Conservation (phyloP, 64 coral and sea anemone genomes). For the Montipora cactus region DNA sequence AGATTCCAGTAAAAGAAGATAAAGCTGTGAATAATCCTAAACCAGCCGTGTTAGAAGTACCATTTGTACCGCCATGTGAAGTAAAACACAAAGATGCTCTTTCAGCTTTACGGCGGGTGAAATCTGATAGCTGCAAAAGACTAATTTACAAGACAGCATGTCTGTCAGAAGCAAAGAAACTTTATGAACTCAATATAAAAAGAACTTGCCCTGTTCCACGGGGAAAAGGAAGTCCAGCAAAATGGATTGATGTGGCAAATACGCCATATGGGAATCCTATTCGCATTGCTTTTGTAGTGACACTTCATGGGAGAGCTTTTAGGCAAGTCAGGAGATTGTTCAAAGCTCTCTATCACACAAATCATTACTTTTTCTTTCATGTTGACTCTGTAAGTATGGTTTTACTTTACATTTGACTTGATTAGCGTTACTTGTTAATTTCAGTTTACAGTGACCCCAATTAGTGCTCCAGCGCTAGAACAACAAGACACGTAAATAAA, state of each 20-base stretch:
- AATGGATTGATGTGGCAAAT: conserved; percentile 45
- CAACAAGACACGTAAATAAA: too few relatives aligned
- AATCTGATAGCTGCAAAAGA: conserved; percentile 83
- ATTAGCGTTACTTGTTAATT: too few relatives aligned
- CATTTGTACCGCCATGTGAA: conserved; percentile 66
- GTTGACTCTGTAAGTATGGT: conserved; percentile 90
- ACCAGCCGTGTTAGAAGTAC: conserved; percentile 15
- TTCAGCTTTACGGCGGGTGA: conserved; percentile 84
- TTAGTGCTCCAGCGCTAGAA: not conserved
- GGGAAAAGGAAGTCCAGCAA: conserved; percentile 63
- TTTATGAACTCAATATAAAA: conserved; percentile 79
- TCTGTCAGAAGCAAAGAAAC: conserved; percentile 82
- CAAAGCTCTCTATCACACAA: conserved; percentile 87
- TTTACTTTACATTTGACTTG: not conserved
- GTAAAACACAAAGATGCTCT: conserved; percentile 91
- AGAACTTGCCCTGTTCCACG: conserved; percentile 82
- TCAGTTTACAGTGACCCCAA: too few relatives aligned
- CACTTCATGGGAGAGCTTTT: conserved; percentile 89
- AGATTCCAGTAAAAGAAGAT: conserved; percentile 16
- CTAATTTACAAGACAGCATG: conserved; percentile 89
- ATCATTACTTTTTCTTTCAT: conserved; percentile 99
- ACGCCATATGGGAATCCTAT: conserved; percentile 83
- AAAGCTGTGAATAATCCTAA: not conserved
- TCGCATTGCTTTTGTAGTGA: conserved; percentile 80
- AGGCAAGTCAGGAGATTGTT: conserved; percentile 95